These are phyloP conservation scores for Vireo altiloquus DNA, from an alignment of 2,113 vertebrate genomes.

Conservation along the genomic window DNA sequence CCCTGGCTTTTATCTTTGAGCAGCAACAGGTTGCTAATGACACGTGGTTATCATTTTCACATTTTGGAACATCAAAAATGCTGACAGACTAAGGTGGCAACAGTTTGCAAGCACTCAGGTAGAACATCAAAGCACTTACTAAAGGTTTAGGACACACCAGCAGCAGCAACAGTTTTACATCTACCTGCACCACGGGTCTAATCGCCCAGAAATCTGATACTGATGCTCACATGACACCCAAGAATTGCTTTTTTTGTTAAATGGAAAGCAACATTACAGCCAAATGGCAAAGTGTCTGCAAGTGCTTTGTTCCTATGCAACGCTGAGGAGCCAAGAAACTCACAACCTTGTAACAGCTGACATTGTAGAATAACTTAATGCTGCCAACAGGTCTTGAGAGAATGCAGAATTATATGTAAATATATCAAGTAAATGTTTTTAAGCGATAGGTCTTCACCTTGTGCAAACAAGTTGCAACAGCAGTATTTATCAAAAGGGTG, in stretches of 20 bases:
- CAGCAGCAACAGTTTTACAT: conserved; percentile 30
- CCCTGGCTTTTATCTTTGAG: conserved; percentile 21
- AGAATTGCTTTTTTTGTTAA: conserved; percentile 42
- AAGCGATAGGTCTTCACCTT: conserved; percentile 58
- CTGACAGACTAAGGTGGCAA: conserved; percentile 39
- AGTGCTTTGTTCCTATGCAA: conserved; percentile 27
- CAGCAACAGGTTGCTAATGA: conserved; percentile 44
- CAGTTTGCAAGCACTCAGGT: conserved; percentile 53
- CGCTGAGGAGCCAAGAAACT: neutral
- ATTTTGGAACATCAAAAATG: conserved; percentile 55
- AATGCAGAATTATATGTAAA: conserved; percentile 58
- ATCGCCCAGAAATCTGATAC: conserved; percentile 39
- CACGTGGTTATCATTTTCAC: conserved; percentile 28
- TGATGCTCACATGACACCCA: conserved; percentile 26
- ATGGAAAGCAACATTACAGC: conserved; percentile 36
- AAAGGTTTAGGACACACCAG: conserved; percentile 19
- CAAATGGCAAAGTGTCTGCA: conserved; percentile 42
- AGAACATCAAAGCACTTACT: conserved; percentile 42
- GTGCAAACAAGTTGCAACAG: conserved; percentile 50
- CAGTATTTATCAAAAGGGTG: conserved; percentile 46
- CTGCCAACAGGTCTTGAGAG: conserved; percentile 44
- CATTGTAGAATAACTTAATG: conserved; percentile 31
- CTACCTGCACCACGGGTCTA: neutral
- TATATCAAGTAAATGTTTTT: conserved; percentile 55
- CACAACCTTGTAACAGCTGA: conserved; percentile 56